These are phyloP conservation scores for Pterocles gutturalis DNA, from an alignment of 2,113 vertebrate genomes.

Conservation along the genomic window DNA sequence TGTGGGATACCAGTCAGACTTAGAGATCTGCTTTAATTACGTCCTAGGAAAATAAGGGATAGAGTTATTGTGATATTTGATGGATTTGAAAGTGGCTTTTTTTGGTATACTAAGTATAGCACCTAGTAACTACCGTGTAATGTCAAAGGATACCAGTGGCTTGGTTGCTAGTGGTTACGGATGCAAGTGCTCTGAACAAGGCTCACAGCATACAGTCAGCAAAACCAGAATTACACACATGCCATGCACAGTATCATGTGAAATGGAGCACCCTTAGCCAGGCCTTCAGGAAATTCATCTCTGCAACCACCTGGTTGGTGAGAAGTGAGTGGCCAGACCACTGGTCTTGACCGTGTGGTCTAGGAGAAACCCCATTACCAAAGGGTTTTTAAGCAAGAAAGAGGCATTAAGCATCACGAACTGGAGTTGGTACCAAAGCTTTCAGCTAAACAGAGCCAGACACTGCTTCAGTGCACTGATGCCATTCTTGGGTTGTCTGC, in stretches of 20 bases:
- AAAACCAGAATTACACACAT: not conserved
- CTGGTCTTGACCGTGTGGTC: not conserved
- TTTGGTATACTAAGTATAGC: not conserved
- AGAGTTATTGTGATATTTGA: not conserved
- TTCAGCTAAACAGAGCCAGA: not conserved
- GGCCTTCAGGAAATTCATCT: not conserved
- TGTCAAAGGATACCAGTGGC: slow-evolving; percentile 29
- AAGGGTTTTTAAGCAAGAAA: not conserved
- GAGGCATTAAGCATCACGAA: not conserved
- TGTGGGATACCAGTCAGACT: not conserved
- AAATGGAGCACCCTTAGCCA: not conserved
- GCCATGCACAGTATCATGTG: rapidly evolving
- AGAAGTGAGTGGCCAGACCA: not conserved
- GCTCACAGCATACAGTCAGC: not conserved
- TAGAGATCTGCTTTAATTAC: not conserved
- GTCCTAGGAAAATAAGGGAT: not conserved
- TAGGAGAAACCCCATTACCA: not conserved
- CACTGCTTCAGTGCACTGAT: not conserved
- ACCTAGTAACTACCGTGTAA: not conserved
- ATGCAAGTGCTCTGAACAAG: not conserved
- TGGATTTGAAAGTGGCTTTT: not conserved
- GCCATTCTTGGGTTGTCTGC: not conserved
- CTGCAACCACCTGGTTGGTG: not conserved
- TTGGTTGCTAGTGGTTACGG: slow-evolving; percentile 57
- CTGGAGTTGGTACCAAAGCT: not conserved